Evolutionary conservation across 2,888 invertebrate genomes (phyloP).

Genomic region (Agrilus biguttatus): DNA sequence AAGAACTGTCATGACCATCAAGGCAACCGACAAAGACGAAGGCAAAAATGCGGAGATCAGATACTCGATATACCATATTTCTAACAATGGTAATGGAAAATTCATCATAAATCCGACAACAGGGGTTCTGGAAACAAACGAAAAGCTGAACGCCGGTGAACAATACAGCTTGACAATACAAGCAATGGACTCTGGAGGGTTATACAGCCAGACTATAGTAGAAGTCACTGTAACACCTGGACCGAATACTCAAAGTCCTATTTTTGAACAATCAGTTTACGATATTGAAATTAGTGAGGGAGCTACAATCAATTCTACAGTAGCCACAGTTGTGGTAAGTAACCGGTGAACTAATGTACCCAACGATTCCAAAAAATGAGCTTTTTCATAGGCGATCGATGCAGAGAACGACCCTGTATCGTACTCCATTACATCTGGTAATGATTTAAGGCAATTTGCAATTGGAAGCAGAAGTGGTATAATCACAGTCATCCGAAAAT

Average conservation of each 20-base stretch:
- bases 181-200: constrained; percentile 66
- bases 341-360: not conserved
- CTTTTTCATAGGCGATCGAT: constrained; percentile 55
- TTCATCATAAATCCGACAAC: constrained; percentile 69
- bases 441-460: constrained; percentile 75
- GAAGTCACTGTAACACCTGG: constrained; percentile 75
- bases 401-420: constrained; percentile 77
- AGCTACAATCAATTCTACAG: constrained; percentile 74
- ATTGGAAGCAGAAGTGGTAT: constrained; percentile 80
- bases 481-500: constrained; percentile 68
- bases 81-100: constrained; percentile 77
- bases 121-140: constrained; percentile 62
- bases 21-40: constrained; percentile 74
- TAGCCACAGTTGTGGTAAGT: constrained; percentile 58
- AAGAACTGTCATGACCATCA: constrained; percentile 31
- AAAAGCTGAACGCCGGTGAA: constrained; percentile 70
- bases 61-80: constrained; percentile 80
- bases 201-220: constrained; percentile 72
- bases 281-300: constrained; percentile 83
- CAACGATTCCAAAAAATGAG: not conserved
- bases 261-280: constrained; percentile 68
- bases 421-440: constrained; percentile 77
- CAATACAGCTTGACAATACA: constrained; percentile 80
- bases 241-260: constrained; percentile 65
- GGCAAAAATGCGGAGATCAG: constrained; percentile 69